Base-by-base conservation (phyloP, 2,113 vertebrate genomes). In the Crotalus tigris region DNA sequence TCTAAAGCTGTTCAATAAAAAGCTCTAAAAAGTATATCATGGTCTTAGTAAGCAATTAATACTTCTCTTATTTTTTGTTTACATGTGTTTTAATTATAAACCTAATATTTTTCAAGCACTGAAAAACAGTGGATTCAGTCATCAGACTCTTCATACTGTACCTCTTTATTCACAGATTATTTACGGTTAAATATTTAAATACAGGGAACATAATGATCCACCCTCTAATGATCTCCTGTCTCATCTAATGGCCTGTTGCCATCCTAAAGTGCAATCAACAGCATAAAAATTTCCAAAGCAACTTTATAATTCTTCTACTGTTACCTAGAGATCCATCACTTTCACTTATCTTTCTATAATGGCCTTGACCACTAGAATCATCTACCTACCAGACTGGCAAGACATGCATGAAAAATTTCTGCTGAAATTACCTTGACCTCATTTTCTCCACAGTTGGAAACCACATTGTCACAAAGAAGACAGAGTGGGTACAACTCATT, bases 201-300 rank as follows among this genome's bases (percentile, higher is more conserved):
- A 64, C n/a, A 10, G 39, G 23, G 4, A 55, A 75, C 44, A 39
- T 29, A 11, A 4, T 75, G 59, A 17, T 92, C 59, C 10, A 26
- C 46, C 44, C 21, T n/a, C 4, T 46, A 39, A 92, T 64, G 49
- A 85, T 39, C 64, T 90, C 29, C 57, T 90, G 21, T 86, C 55
- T 93, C 69, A 61, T 29, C 46, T 93, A 90, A 93, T 90, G 89
- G 89, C 46, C 54, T 6, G 29, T 64, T 90, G 61, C 49, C 2
- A 90, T 24, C 44, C 64, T 9, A 6, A 44, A 85, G 53, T 85
- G 15, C 87, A 92, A 85, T 89, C 54, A 87, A 21, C 58, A 44
- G 92, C 88, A 87, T 24, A 87, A 86, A 86, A 39, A 19, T 90
- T 85, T 51, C 69, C 89, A 93, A 33, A 93, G 89, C 88, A 93